These are phyloP conservation scores for Nebria brevicollis DNA, from an alignment of 2,888 invertebrate genomes.

Conservation along the genomic window DNA sequence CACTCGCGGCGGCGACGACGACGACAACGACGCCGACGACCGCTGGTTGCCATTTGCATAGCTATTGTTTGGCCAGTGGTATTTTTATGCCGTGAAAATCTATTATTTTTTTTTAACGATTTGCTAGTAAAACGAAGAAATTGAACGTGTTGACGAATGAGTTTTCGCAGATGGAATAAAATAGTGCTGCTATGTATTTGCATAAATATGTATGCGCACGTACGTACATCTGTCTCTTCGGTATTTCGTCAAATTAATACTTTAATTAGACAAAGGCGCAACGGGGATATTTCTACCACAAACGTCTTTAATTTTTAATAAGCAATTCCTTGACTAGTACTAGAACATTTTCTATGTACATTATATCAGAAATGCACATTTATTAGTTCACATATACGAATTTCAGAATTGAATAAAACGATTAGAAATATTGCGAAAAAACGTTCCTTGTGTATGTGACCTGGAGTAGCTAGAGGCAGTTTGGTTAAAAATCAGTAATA, in stretches of 20 bases:
- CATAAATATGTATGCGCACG: conserved; percentile 16
- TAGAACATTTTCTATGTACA: too few relatives aligned
- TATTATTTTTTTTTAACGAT: conserved; percentile 38
- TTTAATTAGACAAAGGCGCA: not conserved
- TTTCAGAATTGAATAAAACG: too few relatives aligned
- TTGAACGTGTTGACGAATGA: conserved; percentile 4
- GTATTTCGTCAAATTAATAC: not conserved
- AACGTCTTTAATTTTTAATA: too few relatives aligned
- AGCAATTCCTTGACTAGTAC: too few relatives aligned
- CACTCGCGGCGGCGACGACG: conserved; percentile 17
- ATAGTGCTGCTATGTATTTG: conserved; percentile 14
- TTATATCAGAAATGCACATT: too few relatives aligned
- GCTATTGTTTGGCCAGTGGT: conserved; percentile 41
- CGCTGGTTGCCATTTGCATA: conserved; percentile 37
- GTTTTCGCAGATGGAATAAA: conserved; percentile 15
- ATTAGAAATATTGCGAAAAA: too few relatives aligned
- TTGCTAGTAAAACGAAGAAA: conserved; percentile 42
- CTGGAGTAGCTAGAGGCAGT: not conserved
- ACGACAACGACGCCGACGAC: conserved; percentile 10
- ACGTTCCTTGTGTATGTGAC: not conserved
- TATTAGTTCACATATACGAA: too few relatives aligned
- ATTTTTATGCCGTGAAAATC: conserved; percentile 29
- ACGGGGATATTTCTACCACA: too few relatives aligned
- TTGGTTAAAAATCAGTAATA: conserved; percentile 16
- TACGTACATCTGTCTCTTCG: not conserved